Evolutionary conservation across 2,113 vertebrate species (phyloP).

Genomic region (Grallaria varia): DNA sequence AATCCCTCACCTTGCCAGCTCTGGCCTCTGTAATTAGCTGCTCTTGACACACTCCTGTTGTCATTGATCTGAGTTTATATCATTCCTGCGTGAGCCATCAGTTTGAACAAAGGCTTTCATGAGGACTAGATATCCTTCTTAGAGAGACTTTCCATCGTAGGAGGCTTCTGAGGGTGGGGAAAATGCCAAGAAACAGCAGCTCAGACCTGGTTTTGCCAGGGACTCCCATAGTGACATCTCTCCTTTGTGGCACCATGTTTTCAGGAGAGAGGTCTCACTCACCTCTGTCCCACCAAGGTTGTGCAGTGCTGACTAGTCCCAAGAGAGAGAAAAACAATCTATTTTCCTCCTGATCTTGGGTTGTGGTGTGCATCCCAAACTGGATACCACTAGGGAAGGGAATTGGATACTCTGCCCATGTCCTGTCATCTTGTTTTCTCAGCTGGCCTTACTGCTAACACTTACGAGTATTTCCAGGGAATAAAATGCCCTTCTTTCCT

Average conservation of each 20-base stretch:
- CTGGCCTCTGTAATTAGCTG: constrained; percentile 2
- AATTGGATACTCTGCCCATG: not conserved
- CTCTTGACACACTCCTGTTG: not conserved
- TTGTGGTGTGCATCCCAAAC: not conserved
- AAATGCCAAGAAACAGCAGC: not conserved
- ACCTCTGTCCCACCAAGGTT: not conserved
- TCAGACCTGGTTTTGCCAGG: not conserved
- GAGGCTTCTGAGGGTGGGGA: not conserved
- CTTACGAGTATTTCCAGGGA: constrained; percentile 1
- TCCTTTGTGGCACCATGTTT: not conserved
- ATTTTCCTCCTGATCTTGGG: not conserved
- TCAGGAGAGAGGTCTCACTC: not conserved
- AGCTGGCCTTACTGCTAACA: not conserved
- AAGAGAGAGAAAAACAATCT: not conserved
- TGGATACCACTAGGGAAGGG: not conserved
- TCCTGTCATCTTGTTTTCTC: not conserved
- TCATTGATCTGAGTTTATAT: not conserved
- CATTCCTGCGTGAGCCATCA: not conserved
- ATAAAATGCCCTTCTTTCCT: not conserved
- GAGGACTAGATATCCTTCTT: not conserved
- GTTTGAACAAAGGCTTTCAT: not conserved
- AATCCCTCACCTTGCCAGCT: not conserved
- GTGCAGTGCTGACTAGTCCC: not conserved
- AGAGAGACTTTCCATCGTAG: not conserved
- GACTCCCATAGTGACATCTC: not conserved